A percentile compares a stretch with the other conserved stretches of the same genome.
Conservation (phyloP, 2,888 invertebrate species). For the Cosmia pyralina region DNA sequence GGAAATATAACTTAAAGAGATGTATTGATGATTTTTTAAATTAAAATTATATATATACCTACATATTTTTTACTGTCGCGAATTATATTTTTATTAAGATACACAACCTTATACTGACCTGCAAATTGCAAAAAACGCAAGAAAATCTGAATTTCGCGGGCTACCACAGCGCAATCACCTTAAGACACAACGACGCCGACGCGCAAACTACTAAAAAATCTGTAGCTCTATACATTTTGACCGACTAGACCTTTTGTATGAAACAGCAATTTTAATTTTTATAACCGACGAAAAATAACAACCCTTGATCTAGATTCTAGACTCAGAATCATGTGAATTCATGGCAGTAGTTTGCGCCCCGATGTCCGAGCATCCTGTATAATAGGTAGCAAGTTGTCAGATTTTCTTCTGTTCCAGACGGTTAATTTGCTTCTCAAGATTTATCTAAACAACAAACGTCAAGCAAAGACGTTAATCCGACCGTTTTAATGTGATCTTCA, state of each 20-base stretch:
- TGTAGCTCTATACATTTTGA: background rate
- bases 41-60: no score
- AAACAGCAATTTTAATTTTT: background rate
- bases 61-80: no score
- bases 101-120: no score
- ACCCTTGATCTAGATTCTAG: no score
- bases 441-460: conserved; percentile 18
- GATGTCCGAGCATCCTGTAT: no score
- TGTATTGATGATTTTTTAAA: no score
- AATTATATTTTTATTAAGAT: no score
- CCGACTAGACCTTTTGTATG: background rate
- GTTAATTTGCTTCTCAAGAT: background rate
- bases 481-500: conserved; percentile 19
- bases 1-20: no score
- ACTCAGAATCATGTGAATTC: no score
- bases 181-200: background rate
- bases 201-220: background rate
- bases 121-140: no score
- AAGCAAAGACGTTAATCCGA: conserved; percentile 27
- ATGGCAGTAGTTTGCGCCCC: background rate
- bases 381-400: background rate
- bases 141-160: no score
- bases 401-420: background rate
- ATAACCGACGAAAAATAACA: background rate
- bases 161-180: no score